Conservation (phyloP, 2,113 vertebrate genomes). For the Podarcis cretensis region DNA sequence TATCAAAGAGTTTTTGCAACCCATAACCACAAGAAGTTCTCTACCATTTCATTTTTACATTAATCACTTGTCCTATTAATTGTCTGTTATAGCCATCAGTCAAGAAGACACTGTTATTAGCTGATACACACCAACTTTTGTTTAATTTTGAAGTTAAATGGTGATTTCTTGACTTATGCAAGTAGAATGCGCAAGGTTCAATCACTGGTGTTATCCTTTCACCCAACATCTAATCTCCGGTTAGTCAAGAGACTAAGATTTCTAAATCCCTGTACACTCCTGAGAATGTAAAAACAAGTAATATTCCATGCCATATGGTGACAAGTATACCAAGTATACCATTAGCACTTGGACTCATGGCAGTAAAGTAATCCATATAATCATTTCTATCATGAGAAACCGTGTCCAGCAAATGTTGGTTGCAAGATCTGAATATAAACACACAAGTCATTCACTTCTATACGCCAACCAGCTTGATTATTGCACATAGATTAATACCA, state of each 20-base stretch:
- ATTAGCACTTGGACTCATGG: constrained; percentile 63
- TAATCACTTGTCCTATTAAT: too few relatives aligned
- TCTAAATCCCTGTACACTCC: constrained; percentile 8
- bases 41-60: too few relatives aligned
- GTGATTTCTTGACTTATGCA: too few relatives aligned
- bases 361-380: constrained; percentile 76
- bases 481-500: constrained; percentile 59
- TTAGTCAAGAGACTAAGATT: constrained; percentile 39
- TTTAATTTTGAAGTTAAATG: too few relatives aligned
- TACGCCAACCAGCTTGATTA: constrained; percentile 69
- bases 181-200: too few relatives aligned
- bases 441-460: constrained; percentile 54
- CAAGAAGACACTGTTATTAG: too few relatives aligned
- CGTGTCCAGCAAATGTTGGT: constrained; percentile 71
- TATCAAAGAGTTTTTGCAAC: too few relatives aligned
- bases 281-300: constrained; percentile 56
- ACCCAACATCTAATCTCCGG: constrained; percentile 35
- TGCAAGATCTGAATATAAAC: constrained; percentile 68
- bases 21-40: too few relatives aligned
- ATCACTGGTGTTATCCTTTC: constrained; percentile 2
- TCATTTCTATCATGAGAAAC: constrained; percentile 71
- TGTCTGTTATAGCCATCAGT: too few relatives aligned
- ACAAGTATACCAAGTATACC: constrained; percentile 67
- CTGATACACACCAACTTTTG: not conserved
- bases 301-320: constrained; percentile 48